Evolutionary conservation across 2,888 invertebrate genomes (phyloP), one percentile per base, ranked within the genome.

Genomic region (Macrosiphum euphorbiae): DNA sequence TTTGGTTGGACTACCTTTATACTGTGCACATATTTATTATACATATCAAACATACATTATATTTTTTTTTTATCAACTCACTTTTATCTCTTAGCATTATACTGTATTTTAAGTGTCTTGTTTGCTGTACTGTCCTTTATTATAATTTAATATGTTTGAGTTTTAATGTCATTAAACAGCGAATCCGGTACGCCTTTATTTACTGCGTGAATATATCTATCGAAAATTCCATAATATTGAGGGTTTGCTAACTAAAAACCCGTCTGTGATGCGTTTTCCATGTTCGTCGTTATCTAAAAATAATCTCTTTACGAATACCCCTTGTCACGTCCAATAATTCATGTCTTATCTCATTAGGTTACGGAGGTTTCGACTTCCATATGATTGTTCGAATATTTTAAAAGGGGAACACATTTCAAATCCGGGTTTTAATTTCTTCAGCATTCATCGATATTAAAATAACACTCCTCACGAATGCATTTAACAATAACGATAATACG

Each of bases 331-430:
- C 41, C 86, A 58, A 92, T 92, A 92, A 87, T 58, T 92, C 61
- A 86, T 26, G 52, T 92, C 58, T 92, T 92, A 92, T 92, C 91
- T 86, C 86, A 61, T 86, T 91, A 86, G 58, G 86, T 91, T 84
- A 55, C 58, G 13, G 28, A 47, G 86, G 35, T 84, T 85, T 44
- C 44, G 55, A 91, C 24, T 92, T 47, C 50, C 58, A 11, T 16
- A 26, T 61, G 61, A 92, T 47, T 61, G 61, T 87, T 87, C 0
- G 26, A 47, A 86, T 91, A 91, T 86, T 13, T 50, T 61, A 35
- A 61, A 86, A 86, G 26, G 35, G 35, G 35, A 4, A 61, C 58
- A 26, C 35, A 26, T 58, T 92, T 91, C 13, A 58, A 92, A 61
- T 61, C 47, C 5, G 0, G 24, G 2, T 58, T 91, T 91, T 58